These are phyloP conservation scores for Napeogenes sylphis DNA, from an alignment of 2,888 invertebrate species.

Conservation along the genomic window DNA sequence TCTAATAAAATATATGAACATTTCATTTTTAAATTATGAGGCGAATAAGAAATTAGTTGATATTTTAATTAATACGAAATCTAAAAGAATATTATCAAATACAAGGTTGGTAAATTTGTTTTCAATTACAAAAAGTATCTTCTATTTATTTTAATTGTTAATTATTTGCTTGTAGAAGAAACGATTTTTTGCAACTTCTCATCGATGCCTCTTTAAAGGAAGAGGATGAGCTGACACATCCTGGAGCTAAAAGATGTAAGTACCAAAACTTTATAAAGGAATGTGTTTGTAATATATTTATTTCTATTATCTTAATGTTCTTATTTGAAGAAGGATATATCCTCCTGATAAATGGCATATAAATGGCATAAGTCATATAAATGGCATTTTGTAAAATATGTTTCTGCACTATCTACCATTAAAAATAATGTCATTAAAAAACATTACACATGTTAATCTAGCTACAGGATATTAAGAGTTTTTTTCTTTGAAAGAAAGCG, in stretches of 20 bases:
- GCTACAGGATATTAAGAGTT: too few relatives aligned
- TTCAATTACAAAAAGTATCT: neutral
- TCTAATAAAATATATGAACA: slow-evolving; percentile 47
- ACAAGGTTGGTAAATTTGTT: slow-evolving; percentile 46
- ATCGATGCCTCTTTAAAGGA: slow-evolving; percentile 67
- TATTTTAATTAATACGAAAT: slow-evolving; percentile 60
- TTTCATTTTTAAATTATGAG: slow-evolving; percentile 59
- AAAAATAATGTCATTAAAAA: too few relatives aligned
- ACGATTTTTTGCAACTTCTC: slow-evolving; percentile 64
- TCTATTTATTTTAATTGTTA: neutral
- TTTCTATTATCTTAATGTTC: too few relatives aligned
- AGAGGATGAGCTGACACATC: slow-evolving; percentile 39
- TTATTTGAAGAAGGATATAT: too few relatives aligned
- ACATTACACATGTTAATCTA: too few relatives aligned
- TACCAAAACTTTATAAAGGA: slow-evolving; percentile 7
- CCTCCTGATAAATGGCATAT: too few relatives aligned
- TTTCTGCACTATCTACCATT: too few relatives aligned
- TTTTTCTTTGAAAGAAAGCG: too few relatives aligned
- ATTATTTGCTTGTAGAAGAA: slow-evolving; percentile 22
- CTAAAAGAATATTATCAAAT: slow-evolving; percentile 51
- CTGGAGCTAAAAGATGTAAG: slow-evolving; percentile 44
- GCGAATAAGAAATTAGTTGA: slow-evolving; percentile 53
- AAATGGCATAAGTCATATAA: too few relatives aligned
- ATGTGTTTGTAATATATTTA: too few relatives aligned
- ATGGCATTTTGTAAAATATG: too few relatives aligned